phyloP scores from a whole-genome alignment of 2,113 vertebrate genomes.

The Papio anubis region DNA sequence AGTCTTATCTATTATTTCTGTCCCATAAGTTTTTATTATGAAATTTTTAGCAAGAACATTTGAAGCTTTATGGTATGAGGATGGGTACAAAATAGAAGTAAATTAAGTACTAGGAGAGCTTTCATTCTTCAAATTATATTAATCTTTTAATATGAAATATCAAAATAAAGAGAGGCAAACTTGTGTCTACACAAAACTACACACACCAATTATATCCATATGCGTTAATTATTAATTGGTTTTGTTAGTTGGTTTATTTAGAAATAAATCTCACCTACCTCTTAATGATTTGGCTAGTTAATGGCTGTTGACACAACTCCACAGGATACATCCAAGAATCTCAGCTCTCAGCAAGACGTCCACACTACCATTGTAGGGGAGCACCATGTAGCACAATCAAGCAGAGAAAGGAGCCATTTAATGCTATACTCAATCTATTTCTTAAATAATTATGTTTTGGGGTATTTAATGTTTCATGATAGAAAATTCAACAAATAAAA shows the following conservation, averaged over 20 bases:
- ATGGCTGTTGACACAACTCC: too few relatives aligned
- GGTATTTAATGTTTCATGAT: neutral
- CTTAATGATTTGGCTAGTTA: neutral
- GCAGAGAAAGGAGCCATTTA: too few relatives aligned
- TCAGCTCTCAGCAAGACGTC: fast-evolving
- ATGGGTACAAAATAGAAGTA: neutral
- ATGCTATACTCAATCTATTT: neutral
- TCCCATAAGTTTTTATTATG: neutral
- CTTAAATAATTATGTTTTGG: neutral
- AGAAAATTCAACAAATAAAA: neutral
- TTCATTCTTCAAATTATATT: neutral
- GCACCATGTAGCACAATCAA: too few relatives aligned
- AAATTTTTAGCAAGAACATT: neutral
- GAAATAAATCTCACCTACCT: too few relatives aligned
- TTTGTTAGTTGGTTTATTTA: too few relatives aligned
- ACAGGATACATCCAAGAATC: neutral
- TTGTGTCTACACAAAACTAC: too few relatives aligned
- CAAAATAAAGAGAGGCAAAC: neutral
- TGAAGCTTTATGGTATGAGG: neutral
- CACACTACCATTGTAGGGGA: neutral
- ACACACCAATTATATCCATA: too few relatives aligned
- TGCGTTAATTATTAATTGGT: too few relatives aligned
- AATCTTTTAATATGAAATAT: neutral
- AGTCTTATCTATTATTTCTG: neutral
- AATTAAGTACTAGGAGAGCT: neutral